Base-by-base conservation (phyloP, 2,888 invertebrate species). In the Amaurobius ferox region DNA sequence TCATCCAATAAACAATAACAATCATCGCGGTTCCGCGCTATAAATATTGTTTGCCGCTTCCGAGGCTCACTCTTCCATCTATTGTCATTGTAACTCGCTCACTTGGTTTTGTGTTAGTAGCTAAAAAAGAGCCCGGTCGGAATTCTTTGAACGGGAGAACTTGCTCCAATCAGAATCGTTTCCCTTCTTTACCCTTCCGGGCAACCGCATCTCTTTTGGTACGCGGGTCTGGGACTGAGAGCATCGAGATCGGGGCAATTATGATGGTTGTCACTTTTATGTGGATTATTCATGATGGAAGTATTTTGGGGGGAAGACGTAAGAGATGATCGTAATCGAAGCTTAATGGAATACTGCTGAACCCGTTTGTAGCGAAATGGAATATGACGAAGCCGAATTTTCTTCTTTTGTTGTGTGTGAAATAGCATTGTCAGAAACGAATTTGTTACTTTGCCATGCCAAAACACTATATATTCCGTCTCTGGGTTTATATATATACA, bases 51-150 rank as follows among this genome's bases (percentile, higher is more conserved):
- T 9, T 6, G 35, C 35, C 19, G 7, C 66, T 16, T 35, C 1
- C 32, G 26, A 44, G 40, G 9, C 16, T n/a, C n/a, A 19, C 30
- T 11, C 48, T 13, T 71, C 39, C 73, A 39, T 73, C 74, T 64
- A 81, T 76, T 81, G 81, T 81, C 81, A 81, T 81, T 62, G 35
- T 48, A 79, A 79, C 79, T 35, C 71, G 71, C 55, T 70, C 48
- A 28, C 35, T 35, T 35, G 66, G 66, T 66, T 66, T 66, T 35
- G 66, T 30, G 66, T 35, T 66, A 5, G 66, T 32, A 66, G 66
- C 30, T n/a, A 30, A 35, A 66, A 64, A 66, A 66, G 66, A 30
- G 66, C 28, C 16, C 32, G 16, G 23, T 66, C 66, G 30, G 35
- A 66, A 16, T 55, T 55, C 55, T 55, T 55, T 55, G 55, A 55